A percentile compares a stretch with the other conserved stretches of the same genome.
These are phyloP conservation scores for Daktulosphaira vitifoliae DNA, from an alignment of 1,140 invertebrate genomes.

Conservation along the genomic window DNA sequence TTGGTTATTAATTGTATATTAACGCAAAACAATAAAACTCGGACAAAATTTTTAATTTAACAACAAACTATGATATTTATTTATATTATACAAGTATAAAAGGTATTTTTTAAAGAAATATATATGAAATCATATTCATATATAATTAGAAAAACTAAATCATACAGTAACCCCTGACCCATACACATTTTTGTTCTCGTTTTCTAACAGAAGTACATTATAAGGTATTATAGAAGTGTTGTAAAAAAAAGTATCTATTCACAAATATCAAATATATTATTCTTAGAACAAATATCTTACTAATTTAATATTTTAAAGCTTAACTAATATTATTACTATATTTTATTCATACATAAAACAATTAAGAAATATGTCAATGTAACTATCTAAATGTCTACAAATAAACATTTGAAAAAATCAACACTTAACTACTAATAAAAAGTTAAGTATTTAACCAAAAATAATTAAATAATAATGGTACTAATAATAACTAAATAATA, in stretches of 20 bases:
- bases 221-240: slow-evolving; percentile 14
- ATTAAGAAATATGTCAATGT: slow-evolving; percentile 17
- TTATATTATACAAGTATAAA: no score
- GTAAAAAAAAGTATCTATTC: slow-evolving; percentile 27
- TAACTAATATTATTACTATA: neutral
- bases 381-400: slow-evolving; percentile 25
- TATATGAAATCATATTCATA: no score
- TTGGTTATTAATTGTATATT: slow-evolving; percentile 28
- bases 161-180: slow-evolving; percentile 31
- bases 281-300: slow-evolving; percentile 18
- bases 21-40: slow-evolving; percentile 29
- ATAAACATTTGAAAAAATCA: slow-evolving; percentile 33
- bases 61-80: slow-evolving; percentile 27
- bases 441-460: slow-evolving; percentile 25
- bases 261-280: slow-evolving; percentile 28
- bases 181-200: slow-evolving; percentile 14
- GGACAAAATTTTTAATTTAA: slow-evolving; percentile 22
- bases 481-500: slow-evolving; percentile 24
- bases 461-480: slow-evolving; percentile 30
- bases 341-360: slow-evolving; percentile 10
- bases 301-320: neutral
- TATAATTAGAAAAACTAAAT: slow-evolving; percentile 12
- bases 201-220: slow-evolving; percentile 20
- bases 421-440: slow-evolving; percentile 28
- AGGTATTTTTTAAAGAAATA: neutral